phyloP scores from a whole-genome alignment of 1,140 invertebrate genomes.

The Conopomorpha cramerella region DNA sequence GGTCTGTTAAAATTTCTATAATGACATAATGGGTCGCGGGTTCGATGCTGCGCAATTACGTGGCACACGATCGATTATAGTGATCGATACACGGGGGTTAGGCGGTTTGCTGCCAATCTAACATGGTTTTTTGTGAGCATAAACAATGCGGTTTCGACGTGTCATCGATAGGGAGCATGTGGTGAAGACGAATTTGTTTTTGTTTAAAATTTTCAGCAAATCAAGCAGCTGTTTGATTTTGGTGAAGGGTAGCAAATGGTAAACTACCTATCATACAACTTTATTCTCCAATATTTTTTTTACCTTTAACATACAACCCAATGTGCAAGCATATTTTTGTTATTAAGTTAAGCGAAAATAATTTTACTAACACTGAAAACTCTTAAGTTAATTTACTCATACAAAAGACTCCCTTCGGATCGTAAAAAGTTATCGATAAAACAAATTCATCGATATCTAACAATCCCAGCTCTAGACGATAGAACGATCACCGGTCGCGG shows the following conservation, averaged over 20 bases:
- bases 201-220: too few species aligned
- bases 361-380: too few species aligned
- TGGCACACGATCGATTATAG: slow-evolving; percentile 58
- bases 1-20: slow-evolving; percentile 26
- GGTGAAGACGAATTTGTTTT: too few species aligned
- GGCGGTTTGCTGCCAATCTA: slow-evolving; percentile 55
- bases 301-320: too few species aligned
- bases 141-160: slow-evolving; percentile 32
- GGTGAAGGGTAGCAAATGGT: too few species aligned
- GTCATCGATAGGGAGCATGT: slow-evolving; percentile 40
- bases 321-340: too few species aligned
- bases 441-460: slow-evolving; percentile 17
- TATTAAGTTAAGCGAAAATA: too few species aligned
- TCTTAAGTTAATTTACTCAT: too few species aligned
- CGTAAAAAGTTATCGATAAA: slow-evolving; percentile 3
- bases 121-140: slow-evolving; percentile 47
- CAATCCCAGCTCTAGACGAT: slow-evolving; percentile 26
- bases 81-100: slow-evolving; percentile 58
- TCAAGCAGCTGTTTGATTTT: too few species aligned
- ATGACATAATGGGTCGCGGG: slow-evolving; percentile 53
- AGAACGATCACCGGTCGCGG: slow-evolving; percentile 29
- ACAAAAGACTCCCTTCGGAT: slow-evolving; percentile 1
- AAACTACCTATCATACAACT: too few species aligned
- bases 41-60: slow-evolving; percentile 52
- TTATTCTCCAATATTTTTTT: too few species aligned